Evolutionary conservation across 2,797 vertebrate genomes (phyloP).

Genomic region (Microctenopoma lineatum): DNA sequence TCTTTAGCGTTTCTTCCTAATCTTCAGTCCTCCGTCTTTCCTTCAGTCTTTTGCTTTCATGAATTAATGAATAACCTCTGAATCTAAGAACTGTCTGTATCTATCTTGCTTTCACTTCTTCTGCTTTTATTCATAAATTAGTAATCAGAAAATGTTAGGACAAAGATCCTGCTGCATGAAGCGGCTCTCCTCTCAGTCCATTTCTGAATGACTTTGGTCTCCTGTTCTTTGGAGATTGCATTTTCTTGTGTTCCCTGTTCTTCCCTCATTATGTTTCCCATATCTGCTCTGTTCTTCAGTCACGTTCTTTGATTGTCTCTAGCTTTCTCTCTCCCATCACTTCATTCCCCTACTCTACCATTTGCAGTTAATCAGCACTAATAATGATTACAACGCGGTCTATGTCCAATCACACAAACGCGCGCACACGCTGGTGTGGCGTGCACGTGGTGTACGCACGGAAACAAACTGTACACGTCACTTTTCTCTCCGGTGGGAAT

Average conservation of each 20-base stretch:
- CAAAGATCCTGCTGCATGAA: constrained; percentile 59
- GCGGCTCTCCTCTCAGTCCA: constrained; percentile 27
- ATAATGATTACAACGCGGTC: constrained; percentile 78
- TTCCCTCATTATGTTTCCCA: constrained; percentile 54
- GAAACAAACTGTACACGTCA: constrained; percentile 19
- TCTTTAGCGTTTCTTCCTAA: constrained; percentile 61
- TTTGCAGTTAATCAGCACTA: constrained; percentile 81
- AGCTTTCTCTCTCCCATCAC: constrained; percentile 40
- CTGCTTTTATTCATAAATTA: constrained; percentile 78
- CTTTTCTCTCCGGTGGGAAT: constrained; percentile 62
- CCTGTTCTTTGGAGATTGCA: constrained; percentile 57
- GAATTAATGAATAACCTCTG: constrained; percentile 78
- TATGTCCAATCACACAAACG: constrained; percentile 67
- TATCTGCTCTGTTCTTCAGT: constrained; percentile 41
- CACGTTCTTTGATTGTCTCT: constrained; percentile 52
- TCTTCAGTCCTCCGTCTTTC: constrained; percentile 63
- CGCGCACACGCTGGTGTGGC: constrained; percentile 16
- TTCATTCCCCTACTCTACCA: constrained; percentile 67
- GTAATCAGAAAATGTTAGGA: constrained; percentile 74
- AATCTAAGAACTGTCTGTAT: constrained; percentile 73
- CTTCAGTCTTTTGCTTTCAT: constrained; percentile 79
- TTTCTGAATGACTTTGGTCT: constrained; percentile 56
- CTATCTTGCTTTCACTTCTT: constrained; percentile 69
- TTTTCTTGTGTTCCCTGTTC: constrained; percentile 55
- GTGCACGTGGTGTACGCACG: constrained; percentile 11